Evolutionary conservation across 2,113 vertebrate genomes (phyloP).

Genomic region (Varanus komodoensis): DNA sequence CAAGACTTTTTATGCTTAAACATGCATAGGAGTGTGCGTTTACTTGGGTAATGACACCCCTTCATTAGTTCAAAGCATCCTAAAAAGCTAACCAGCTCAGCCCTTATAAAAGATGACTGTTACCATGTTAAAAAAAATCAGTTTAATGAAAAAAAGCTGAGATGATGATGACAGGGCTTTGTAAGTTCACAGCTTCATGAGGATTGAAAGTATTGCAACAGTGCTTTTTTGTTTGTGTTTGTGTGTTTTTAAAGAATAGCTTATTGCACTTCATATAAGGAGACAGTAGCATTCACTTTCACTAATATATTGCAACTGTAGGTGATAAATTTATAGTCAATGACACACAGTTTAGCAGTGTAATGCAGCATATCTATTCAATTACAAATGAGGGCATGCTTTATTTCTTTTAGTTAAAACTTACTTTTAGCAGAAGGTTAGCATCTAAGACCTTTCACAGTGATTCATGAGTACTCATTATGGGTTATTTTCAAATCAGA

Average conservation of each 20-base stretch:
- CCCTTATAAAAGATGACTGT: not conserved
- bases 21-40: too few relatives aligned
- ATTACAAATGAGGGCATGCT: not conserved
- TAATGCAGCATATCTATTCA: constrained; percentile 2
- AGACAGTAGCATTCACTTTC: constrained; percentile 19
- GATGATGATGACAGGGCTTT: not conserved
- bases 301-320: constrained; percentile 29
- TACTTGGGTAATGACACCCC: too few relatives aligned
- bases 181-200: not conserved
- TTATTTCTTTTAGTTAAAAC: constrained; percentile 26
- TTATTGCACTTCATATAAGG: not conserved
- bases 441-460: not conserved
- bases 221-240: too few relatives aligned
- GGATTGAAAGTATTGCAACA: not conserved
- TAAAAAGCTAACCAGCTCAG: not conserved
- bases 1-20: too few relatives aligned
- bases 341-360: constrained; percentile 17
- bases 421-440: not conserved
- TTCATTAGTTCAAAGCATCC: too few relatives aligned
- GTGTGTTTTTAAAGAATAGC: not conserved
- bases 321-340: constrained; percentile 25
- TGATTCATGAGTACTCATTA: not conserved
- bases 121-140: not conserved
- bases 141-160: not conserved
- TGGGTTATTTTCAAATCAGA: constrained; percentile 12